Percentiles rank a stretch among this genome's conserved stretches.
These are phyloP conservation scores for Coreoperca whiteheadi DNA, from an alignment of 2,113 vertebrate genomes.

Conservation along the genomic window DNA sequence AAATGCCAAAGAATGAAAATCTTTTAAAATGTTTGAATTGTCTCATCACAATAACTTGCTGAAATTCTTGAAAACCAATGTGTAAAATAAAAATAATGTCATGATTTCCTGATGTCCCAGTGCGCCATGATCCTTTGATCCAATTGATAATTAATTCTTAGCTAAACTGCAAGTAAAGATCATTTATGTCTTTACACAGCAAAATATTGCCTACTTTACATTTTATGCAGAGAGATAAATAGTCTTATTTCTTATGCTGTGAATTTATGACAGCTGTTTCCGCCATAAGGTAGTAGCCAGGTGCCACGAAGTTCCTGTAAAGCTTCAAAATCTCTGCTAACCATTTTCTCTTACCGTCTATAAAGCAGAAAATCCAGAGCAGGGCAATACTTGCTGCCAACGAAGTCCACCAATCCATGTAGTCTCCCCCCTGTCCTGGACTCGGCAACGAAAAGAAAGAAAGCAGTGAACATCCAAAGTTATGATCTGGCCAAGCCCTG, in stretches of 20 bases:
- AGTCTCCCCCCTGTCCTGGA: slow-evolving; percentile 55
- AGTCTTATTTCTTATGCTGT: background rate
- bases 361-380: slow-evolving; percentile 80
- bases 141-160: background rate
- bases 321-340: background rate
- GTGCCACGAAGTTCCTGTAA: background rate
- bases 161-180: background rate
- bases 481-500: slow-evolving; percentile 59
- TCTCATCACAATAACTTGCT: background rate
- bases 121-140: background rate
- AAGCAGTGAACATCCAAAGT: slow-evolving; percentile 20
- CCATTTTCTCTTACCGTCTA: slow-evolving; percentile 73
- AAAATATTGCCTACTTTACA: background rate
- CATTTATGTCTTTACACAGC: background rate
- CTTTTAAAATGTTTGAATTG: background rate
- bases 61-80: too few relatives aligned
- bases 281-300: background rate
- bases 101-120: background rate
- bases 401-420: slow-evolving; percentile 80
- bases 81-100: background rate
- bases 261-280: slow-evolving; percentile 6
- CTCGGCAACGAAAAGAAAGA: slow-evolving; percentile 53
- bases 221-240: too few relatives aligned
- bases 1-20: background rate
- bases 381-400: slow-evolving; percentile 70